Base-by-base conservation (phyloP, 2,888 invertebrate genomes). In the Epiblema foenella region DNA sequence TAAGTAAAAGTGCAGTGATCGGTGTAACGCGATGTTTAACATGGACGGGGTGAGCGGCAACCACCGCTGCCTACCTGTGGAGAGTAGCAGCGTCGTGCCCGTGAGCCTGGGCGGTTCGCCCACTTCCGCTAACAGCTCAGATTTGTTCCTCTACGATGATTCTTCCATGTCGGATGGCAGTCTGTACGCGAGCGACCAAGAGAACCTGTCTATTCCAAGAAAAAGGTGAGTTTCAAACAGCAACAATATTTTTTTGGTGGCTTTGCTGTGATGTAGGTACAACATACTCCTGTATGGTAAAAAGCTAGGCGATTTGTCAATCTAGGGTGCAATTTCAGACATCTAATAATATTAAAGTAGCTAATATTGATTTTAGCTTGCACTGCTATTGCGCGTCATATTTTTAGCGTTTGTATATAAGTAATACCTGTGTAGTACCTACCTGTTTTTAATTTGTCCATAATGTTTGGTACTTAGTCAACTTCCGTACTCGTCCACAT, bases 181-280 rank as follows among this genome's bases (percentile, higher is more conserved):
- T 78, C 94, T 95, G 74, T 97, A 96, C 84, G 96, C 96, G 74
- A 97, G 97, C 85, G 97, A 97, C 81, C 97, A 97, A 86, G 97
- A 97, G 85, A 97, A 97, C 84, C 95, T 94, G 76, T 94, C 95
- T 0, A 94, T 95, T 54, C 91, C 93, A 0, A 90, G 93, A 67
- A 96, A 95, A 93, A 95, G 96, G 96, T 96, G 89, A 89, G 42
- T 5, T 29, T 42, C 46, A 46, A n/a, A 5, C 1, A 46, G 7
- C 7, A 46, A 42, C 15, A 1, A 42, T 5, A 42, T 42, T 42
- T 15, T 42, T 15, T 42, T n/a, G n/a, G n/a, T n/a, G n/a, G 42
- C n/a, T 42, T 46, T 46, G 46, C n/a, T 46, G 1, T 3, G 24
- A 24, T 4, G 24, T 24, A 24, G 24, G 24, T 24, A 24, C 24